Evolutionary conservation across 2,113 vertebrate genomes (phyloP).

Genomic region (Columba janthina): DNA sequence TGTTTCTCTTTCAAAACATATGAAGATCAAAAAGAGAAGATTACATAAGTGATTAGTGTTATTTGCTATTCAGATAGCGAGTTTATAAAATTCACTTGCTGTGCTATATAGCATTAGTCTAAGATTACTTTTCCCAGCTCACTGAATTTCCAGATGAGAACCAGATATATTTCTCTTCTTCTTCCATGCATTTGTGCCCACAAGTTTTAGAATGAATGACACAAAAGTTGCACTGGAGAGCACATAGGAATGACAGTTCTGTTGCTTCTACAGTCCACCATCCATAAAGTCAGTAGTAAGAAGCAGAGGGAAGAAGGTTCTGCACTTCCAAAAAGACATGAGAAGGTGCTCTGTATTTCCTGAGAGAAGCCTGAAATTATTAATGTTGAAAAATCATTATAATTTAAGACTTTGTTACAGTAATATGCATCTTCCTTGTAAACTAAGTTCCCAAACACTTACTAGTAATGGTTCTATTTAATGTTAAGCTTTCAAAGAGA

Average conservation of each 20-base stretch:
- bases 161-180: not conserved
- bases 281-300: not conserved
- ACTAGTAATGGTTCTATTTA: not conserved
- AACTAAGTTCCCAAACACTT: not conserved
- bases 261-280: not conserved
- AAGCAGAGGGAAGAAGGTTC: not conserved
- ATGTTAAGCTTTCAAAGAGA: not conserved
- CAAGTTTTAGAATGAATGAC: not conserved
- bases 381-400: not conserved
- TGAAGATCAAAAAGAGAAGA: not conserved
- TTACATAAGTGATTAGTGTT: not conserved
- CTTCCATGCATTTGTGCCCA: no score
- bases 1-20: not conserved
- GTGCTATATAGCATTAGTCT: not conserved
- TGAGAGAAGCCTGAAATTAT: not conserved
- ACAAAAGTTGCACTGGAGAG: not conserved
- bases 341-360: not conserved
- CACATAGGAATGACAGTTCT: accelerated
- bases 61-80: not conserved
- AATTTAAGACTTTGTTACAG: not conserved
- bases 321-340: not conserved
- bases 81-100: not conserved
- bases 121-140: not conserved
- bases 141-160: not conserved
- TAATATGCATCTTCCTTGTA: not conserved